These are phyloP conservation scores for Cryptocheilus praepositus DNA, from an alignment of 2,888 invertebrate species.

Conservation along the genomic window DNA sequence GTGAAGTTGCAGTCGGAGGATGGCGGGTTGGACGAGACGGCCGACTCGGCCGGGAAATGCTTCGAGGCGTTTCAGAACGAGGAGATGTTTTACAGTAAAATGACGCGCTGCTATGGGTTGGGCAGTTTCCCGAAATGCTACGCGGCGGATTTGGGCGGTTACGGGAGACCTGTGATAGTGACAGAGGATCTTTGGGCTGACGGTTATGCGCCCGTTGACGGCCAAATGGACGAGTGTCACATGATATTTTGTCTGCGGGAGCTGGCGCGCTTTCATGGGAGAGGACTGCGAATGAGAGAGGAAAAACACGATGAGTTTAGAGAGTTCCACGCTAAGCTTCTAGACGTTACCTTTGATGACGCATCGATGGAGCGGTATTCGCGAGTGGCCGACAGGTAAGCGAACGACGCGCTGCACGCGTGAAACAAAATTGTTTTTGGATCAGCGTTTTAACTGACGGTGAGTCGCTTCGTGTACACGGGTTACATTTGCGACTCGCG, in stretches of 20 bases:
- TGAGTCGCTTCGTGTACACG: too few species aligned
- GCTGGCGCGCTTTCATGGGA: constrained; percentile 63
- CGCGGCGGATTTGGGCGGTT: constrained; percentile 63
- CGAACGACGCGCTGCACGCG: too few species aligned
- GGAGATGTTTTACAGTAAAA: constrained; percentile 67
- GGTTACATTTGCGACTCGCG: too few species aligned
- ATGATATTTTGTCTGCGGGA: constrained; percentile 53
- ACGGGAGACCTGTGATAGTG: constrained; percentile 64
- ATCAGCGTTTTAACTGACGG: too few species aligned
- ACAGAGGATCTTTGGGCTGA: constrained; percentile 61
- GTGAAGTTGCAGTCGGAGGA: constrained; percentile 60
- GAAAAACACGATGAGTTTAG: constrained; percentile 54
- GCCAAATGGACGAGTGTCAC: constrained; percentile 58
- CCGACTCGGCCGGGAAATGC: constrained; percentile 13
- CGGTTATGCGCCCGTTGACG: constrained; percentile 48
- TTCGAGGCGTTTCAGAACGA: constrained; percentile 63
- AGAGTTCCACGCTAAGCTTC: constrained; percentile 62
- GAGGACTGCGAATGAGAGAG: constrained; percentile 55
- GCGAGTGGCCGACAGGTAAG: constrained; percentile 28
- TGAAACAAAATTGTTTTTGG: too few species aligned
- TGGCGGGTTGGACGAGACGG: not conserved
- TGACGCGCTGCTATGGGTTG: constrained; percentile 48
- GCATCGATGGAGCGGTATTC: constrained; percentile 16
- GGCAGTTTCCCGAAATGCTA: constrained; percentile 60
- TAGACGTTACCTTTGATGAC: constrained; percentile 40